Evolutionary conservation across 2,113 vertebrate genomes (phyloP), one percentile per base, ranked within the genome.

Genomic region (Crotophaga sulcirostris): DNA sequence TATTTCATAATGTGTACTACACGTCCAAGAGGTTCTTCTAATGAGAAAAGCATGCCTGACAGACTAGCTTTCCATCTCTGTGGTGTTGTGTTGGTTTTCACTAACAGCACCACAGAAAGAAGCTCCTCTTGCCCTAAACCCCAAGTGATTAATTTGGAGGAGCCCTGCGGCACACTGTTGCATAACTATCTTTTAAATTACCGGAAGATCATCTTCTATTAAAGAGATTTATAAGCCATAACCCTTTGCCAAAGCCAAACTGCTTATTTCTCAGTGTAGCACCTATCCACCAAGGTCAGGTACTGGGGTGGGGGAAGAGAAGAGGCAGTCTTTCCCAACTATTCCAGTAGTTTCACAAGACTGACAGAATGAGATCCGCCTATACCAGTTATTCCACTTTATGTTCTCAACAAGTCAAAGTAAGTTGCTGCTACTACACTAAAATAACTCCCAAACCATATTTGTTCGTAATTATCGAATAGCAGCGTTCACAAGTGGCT

Each of bases 361-460:
- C 29, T 59, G 42, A 76, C 67, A 70, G 49, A 80, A 70, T 16
- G 44, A 86, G n/a, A 87, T 40, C 59, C 79, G 91, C 64, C 85
- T 83, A 74, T 47, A 83, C 91, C 82, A 93, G 91, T 95, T 95
- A 95, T 44, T 94, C 84, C 54, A 92, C 77, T 25, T 90, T 24
- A 47, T 2, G 1, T 31, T 91, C 38, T 59, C 68, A 67, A 85
- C 17, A 91, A 82, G 55, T 90, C 58, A 76, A 86, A 91, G 47
- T 77, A n/a, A 89, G 33, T 69, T 76, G 42, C 29, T 45, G 73
- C 16, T 74, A 90, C 34, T 83, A 80, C 68, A 23, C 25, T 74
- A 83, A 89, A 87, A 49, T 67, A 94, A 84, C 44, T 47, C 64
- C 76, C 51, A 83, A 72, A 91, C 82, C 26, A 36, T 16, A 21